phyloP scores from a whole-genome alignment of 2,888 invertebrate species.

The Idaea biselata region DNA sequence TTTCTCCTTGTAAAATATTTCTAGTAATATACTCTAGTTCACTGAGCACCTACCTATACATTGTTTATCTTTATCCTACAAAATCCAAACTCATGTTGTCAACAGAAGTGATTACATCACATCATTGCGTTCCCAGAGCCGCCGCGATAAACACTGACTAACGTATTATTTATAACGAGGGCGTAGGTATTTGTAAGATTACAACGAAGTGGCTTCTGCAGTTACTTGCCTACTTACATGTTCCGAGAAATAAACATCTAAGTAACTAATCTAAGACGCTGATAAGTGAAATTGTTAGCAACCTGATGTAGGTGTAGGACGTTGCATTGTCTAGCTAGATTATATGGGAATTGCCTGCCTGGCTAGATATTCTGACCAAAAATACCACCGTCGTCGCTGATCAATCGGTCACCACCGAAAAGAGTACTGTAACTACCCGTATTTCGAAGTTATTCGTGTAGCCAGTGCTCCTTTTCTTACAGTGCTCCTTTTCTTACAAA shows the following conservation, averaged over 20 bases:
- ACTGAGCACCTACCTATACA: too few species aligned
- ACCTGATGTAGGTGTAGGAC: not conserved
- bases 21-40: too few species aligned
- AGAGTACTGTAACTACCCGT: too few species aligned
- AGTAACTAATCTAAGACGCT: not conserved
- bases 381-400: too few species aligned
- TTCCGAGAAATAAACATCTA: not conserved
- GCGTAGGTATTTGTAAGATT: conserved; percentile 8
- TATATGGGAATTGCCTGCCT: not conserved
- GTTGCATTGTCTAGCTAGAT: not conserved
- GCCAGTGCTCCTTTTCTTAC: too few species aligned
- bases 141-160: conserved; percentile 23
- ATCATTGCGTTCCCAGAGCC: conserved; percentile 22
- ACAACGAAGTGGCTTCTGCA: not conserved
- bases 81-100: conserved; percentile 2
- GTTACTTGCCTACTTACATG: not conserved
- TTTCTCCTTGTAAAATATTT: too few species aligned
- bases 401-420: too few species aligned
- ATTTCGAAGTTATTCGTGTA: too few species aligned
- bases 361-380: too few species aligned
- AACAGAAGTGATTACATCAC: conserved; percentile 24
- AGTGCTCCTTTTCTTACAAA: too few species aligned
- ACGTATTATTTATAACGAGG: conserved; percentile 20
- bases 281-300: too few species aligned
- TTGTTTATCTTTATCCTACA: not conserved